phyloP scores from a whole-genome alignment of 1,140 invertebrate species.

The Oncopeltus fasciatus region DNA sequence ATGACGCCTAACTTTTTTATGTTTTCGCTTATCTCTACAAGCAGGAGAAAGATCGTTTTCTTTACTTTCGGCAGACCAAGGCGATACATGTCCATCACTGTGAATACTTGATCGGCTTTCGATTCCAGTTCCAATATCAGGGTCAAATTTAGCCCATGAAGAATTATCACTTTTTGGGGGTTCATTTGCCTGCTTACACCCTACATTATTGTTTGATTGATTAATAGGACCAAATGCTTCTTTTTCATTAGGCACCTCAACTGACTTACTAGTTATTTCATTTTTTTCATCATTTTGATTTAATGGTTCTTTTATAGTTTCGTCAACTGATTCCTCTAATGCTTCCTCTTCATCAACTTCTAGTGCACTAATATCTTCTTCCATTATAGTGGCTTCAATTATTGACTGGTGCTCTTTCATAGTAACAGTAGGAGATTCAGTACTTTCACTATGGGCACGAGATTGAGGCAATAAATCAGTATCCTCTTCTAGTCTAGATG shows the following conservation, averaged over 20 bases:
- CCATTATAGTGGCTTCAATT: conserved; percentile 26
- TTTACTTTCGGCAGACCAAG: conserved; percentile 62
- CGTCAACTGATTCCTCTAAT: conserved; percentile 18
- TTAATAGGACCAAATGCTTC: background rate
- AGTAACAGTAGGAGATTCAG: conserved; percentile 25
- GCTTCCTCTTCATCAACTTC: conserved; percentile 22
- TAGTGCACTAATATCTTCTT: conserved; percentile 25
- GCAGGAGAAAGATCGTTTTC: conserved; percentile 34
- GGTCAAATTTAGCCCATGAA: conserved; percentile 37
- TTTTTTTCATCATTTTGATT: background rate
- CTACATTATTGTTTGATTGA: background rate
- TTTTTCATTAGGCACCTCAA: background rate
- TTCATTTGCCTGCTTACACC: conserved; percentile 6
- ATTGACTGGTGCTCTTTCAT: conserved; percentile 26
- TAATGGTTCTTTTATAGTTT: conserved; percentile 5
- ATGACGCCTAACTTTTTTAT: conserved; percentile 22
- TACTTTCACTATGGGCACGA: conserved; percentile 25
- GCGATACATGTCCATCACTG: conserved; percentile 43
- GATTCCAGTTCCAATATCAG: conserved; percentile 28
- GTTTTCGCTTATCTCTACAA: conserved; percentile 22
- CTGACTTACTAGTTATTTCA: background rate
- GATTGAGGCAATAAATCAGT: conserved; percentile 24
- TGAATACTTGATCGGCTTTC: conserved; percentile 30
- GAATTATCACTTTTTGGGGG: background rate
- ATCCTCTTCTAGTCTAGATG: conserved; percentile 23